Percentiles rank a stretch among this genome's conserved stretches.
These are phyloP conservation scores for Sepioteuthis lessoniana DNA, from an alignment of 2,888 invertebrate species.

Conservation along the genomic window DNA sequence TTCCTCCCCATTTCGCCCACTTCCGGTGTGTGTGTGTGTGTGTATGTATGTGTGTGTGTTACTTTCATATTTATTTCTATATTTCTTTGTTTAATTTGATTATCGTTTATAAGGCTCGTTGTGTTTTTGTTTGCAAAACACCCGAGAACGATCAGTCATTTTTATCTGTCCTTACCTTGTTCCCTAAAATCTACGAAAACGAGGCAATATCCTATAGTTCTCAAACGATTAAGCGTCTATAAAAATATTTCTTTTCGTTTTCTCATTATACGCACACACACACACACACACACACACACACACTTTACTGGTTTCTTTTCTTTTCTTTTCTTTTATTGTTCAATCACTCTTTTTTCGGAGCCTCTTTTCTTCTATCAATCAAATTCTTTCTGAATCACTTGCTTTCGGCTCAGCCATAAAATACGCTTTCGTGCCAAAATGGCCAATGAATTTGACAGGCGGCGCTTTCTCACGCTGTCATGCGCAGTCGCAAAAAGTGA, in stretches of 20 bases:
- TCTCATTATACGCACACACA: no score
- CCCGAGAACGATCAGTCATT: not conserved
- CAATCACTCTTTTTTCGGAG: not conserved
- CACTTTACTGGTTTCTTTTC: not conserved
- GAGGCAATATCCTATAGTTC: not conserved
- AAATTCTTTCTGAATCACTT: not conserved
- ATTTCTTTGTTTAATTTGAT: not conserved
- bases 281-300: not conserved
- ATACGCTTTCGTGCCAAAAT: not conserved
- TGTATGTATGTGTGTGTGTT: no score
- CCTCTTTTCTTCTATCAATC: not conserved
- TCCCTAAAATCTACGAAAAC: not conserved
- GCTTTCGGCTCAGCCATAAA: constrained; percentile 5
- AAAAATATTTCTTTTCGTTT: not conserved
- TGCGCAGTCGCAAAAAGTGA: not conserved
- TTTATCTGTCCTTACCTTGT: not conserved
- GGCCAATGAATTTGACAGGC: not conserved
- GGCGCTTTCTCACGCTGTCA: not conserved
- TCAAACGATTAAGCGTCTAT: not conserved
- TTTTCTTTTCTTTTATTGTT: not conserved
- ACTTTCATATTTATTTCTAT: no score
- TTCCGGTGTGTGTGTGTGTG: no score
- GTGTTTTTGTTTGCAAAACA: no score
- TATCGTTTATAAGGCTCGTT: not conserved
- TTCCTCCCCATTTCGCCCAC: no score